Evolutionary conservation across 2,797 vertebrate genomes (phyloP).

Genomic region (Smutsia gigantea): DNA sequence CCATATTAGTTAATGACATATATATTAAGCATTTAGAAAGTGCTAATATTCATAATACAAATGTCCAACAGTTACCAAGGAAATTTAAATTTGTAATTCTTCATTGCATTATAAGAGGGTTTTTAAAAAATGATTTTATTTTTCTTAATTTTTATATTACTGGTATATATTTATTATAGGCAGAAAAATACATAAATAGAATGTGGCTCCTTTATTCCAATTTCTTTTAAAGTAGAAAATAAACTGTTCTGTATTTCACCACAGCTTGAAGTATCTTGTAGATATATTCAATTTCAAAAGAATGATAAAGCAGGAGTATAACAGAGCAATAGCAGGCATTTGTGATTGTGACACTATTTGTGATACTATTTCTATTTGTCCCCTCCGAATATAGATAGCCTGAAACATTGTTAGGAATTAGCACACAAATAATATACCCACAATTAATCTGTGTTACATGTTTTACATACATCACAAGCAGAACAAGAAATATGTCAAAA

Average conservation of each 20-base stretch:
- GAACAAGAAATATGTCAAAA: background rate
- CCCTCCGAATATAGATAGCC: background rate
- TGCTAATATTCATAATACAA: conserved; percentile 14
- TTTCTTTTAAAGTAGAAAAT: conserved; percentile 54
- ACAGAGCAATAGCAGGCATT: background rate
- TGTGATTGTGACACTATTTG: background rate
- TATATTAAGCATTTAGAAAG: background rate
- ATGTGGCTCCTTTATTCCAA: background rate
- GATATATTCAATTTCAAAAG: background rate
- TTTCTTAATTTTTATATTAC: conserved; percentile 30
- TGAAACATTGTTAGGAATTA: background rate
- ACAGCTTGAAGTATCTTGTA: background rate
- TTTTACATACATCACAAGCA: background rate
- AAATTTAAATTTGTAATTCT: conserved; percentile 19
- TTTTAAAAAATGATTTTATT: conserved; percentile 3
- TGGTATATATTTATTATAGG: background rate
- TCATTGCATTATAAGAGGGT: background rate
- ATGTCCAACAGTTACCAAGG: background rate
- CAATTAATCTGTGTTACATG: background rate
- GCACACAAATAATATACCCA: background rate
- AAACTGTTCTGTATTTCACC: background rate
- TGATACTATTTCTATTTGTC: background rate
- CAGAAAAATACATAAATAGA: background rate
- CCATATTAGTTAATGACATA: background rate
- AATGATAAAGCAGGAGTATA: background rate